Percentiles rank a stretch among this genome's conserved stretches.
phyloP scores from a whole-genome alignment of 2,113 vertebrate species.

The Sakesphorus luctuosus region DNA sequence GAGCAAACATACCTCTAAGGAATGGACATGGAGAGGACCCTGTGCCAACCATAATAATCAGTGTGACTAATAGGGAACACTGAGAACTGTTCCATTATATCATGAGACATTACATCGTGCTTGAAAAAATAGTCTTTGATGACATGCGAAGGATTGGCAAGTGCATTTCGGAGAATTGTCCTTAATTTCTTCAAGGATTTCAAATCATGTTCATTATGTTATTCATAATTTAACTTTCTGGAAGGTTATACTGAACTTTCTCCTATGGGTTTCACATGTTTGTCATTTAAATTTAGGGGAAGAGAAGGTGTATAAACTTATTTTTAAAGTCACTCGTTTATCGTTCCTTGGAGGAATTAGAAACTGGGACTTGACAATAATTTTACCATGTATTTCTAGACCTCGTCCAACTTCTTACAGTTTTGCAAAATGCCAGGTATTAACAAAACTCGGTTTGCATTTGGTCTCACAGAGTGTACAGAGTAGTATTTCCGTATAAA shows the following conservation, averaged over 20 bases:
- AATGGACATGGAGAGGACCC: background rate
- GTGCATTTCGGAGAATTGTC: conserved; percentile 57
- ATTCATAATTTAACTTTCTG: background rate
- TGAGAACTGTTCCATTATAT: conserved; percentile 29
- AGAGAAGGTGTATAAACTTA: conserved; percentile 2
- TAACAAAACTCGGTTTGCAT: conserved; percentile 35
- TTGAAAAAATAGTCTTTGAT: conserved; percentile 51
- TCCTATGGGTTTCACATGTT: background rate
- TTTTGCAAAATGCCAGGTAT: conserved; percentile 15
- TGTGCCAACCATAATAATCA: conserved; percentile 54
- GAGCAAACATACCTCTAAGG: background rate
- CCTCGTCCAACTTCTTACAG: background rate
- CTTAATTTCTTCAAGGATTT: conserved; percentile 64
- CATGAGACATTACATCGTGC: conserved; percentile 48
- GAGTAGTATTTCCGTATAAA: conserved; percentile 37
- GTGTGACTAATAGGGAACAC: conserved; percentile 46
- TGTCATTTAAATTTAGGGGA: background rate
- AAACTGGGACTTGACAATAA: conserved; percentile 7
- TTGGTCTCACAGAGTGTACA: background rate
- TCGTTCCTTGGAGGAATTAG: conserved; percentile 49
- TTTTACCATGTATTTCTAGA: conserved; percentile 53
- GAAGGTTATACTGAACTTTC: background rate
- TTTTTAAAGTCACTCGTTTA: conserved; percentile 51
- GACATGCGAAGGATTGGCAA: conserved; percentile 19
- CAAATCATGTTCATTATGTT: conserved; percentile 33